Conservation (phyloP, 1,140 invertebrate genomes). For the Dolichoris vasculosae region DNA sequence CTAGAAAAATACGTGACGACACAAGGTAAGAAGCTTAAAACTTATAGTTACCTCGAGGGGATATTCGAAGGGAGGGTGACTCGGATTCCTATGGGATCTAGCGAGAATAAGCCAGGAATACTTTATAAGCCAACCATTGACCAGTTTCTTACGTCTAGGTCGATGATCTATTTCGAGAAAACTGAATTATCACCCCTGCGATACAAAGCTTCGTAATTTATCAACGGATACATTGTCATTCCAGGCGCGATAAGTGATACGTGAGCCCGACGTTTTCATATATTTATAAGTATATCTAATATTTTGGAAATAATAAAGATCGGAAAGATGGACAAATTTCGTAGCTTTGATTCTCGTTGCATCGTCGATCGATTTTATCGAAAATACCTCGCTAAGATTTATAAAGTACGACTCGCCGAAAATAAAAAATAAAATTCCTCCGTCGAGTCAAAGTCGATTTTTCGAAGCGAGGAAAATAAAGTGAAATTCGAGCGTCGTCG, state of each 20-base stretch:
- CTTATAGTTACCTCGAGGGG: constrained; percentile 22
- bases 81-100: constrained; percentile 69
- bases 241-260: constrained; percentile 19
- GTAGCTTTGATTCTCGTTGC: too few species aligned
- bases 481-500: constrained; percentile 7
- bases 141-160: constrained; percentile 63
- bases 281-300: constrained; percentile 21
- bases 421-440: too few species aligned
- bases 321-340: too few species aligned
- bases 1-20: constrained; percentile 28
- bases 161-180: constrained; percentile 69
- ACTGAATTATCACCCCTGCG: constrained; percentile 61
- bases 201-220: constrained; percentile 50
- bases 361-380: neutral
- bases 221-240: constrained; percentile 40
- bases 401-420: too few species aligned
- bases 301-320: too few species aligned
- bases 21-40: constrained; percentile 48
- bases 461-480: neutral
- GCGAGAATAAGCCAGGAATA: constrained; percentile 69
- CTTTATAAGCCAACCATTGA: constrained; percentile 67
- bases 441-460: too few species aligned
- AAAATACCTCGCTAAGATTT: too few species aligned
- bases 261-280: neutral
- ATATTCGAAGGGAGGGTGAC: constrained; percentile 57